phyloP scores from a whole-genome alignment of 2,888 invertebrate genomes.

The Lasioglossum morio region DNA sequence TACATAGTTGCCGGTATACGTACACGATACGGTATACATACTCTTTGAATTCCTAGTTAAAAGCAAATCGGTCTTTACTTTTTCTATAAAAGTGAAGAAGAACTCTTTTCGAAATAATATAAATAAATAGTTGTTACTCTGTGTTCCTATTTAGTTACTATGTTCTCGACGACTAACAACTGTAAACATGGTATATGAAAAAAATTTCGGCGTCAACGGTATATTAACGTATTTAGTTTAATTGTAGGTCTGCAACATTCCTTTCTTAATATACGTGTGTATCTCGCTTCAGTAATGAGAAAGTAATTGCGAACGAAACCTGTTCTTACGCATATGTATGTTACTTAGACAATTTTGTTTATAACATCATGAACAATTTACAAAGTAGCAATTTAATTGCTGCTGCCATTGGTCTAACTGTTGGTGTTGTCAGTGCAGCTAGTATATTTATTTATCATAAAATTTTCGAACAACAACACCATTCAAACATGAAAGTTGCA shows the following conservation, averaged over 20 bases:
- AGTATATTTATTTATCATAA: slow-evolving; percentile 79
- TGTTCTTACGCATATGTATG: neutral
- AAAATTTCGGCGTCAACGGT: slow-evolving; percentile 25
- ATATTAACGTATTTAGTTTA: neutral
- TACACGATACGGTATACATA: neutral
- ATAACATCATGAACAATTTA: slow-evolving; percentile 76
- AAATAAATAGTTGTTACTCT: neutral
- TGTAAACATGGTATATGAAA: slow-evolving; percentile 20
- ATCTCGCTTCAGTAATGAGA: slow-evolving; percentile 3
- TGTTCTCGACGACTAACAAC: slow-evolving; percentile 28
- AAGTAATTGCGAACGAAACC: neutral
- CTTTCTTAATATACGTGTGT: neutral
- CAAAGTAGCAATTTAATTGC: slow-evolving; percentile 77
- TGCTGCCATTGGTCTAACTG: slow-evolving; percentile 79
- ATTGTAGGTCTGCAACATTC: neutral
- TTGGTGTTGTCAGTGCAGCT: slow-evolving; percentile 80
- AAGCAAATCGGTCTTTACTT: neutral
- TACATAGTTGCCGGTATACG: slow-evolving; percentile 37
- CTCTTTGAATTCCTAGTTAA: neutral
- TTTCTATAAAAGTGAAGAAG: neutral
- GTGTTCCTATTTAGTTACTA: neutral
- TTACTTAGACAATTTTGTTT: slow-evolving; percentile 31
- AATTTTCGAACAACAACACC: slow-evolving; percentile 74
- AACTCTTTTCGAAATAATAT: neutral
- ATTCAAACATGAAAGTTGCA: slow-evolving; percentile 75